A percentile compares a stretch with the other conserved stretches of the same genome.
Conservation (phyloP, 2,113 vertebrate species). For the Vulpes ferrilata region DNA sequence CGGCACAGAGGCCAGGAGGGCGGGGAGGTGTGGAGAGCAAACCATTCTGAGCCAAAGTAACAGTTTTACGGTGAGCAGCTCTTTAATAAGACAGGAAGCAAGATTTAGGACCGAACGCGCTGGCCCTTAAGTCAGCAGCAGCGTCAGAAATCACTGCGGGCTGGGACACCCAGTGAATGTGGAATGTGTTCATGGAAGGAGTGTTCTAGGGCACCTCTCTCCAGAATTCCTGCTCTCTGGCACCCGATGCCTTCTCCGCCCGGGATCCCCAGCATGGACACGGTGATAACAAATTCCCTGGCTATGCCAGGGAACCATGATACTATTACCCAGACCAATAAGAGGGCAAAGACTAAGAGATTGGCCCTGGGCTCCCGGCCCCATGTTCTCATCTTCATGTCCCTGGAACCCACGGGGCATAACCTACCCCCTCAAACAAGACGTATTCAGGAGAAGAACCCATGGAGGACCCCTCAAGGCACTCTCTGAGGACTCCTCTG, state of each 20-base stretch:
- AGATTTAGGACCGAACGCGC: not conserved
- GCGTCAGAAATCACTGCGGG: not conserved
- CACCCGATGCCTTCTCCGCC: not conserved
- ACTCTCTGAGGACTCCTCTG: not conserved
- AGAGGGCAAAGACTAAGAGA: not conserved
- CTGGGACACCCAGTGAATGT: accelerated
- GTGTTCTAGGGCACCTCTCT: accelerated
- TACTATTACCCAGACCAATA: not conserved
- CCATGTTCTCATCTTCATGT: accelerated
- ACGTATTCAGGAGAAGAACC: not conserved
- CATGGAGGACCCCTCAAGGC: accelerated
- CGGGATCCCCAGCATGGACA: accelerated
- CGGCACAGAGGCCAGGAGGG: too few relatives aligned
- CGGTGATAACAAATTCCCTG: not conserved
- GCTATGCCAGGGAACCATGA: too few relatives aligned
- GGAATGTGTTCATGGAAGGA: not conserved
- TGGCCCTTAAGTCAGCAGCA: not conserved
- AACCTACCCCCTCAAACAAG: not conserved
- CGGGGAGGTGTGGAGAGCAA: not conserved
- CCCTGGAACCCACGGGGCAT: not conserved
- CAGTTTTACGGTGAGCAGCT: not conserved
- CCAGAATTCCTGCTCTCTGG: not conserved
- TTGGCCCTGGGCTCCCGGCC: accelerated
- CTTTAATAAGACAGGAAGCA: not conserved
- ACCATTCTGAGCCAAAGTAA: not conserved